phyloP scores from a whole-genome alignment of 2,113 vertebrate genomes.

The zebrafish (Danio rerio) region GRCz12tu NC_133180.1:21009501-21010000 shows the following conservation, averaged over 20 bases:
- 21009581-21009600: background rate
- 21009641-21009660: background rate
- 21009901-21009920: background rate
- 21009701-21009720: background rate
- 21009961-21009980: no score
- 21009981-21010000: no score
- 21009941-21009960: background rate
- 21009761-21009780: conserved; percentile 6
- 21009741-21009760: conserved; percentile 1
- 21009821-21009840: conserved; percentile 47
- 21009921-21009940: background rate
- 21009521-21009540: background rate
- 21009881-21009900: background rate
- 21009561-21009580: background rate
- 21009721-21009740: conserved; percentile 5
- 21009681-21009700: background rate
- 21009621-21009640: background rate
- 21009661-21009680: background rate
- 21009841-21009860: background rate
- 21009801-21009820: background rate
- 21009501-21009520: no score
- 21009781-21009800: background rate
- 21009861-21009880: background rate
- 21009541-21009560: background rate
- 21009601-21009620: background rate